phyloP scores from a whole-genome alignment of 2,797 vertebrate species.

The Gobionotothen gibberifrons region DNA sequence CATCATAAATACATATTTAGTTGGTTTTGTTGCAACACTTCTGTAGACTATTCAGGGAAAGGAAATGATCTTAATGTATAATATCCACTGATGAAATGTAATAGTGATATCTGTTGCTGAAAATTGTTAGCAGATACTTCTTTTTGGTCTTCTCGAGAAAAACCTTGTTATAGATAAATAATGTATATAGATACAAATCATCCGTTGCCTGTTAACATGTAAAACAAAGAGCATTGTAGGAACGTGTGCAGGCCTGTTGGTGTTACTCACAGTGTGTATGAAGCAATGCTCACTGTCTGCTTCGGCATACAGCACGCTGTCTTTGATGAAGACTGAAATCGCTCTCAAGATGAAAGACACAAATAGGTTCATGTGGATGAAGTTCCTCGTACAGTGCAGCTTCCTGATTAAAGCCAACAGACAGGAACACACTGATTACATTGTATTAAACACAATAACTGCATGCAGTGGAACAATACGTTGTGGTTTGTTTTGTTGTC shows the following conservation, averaged over 20 bases:
- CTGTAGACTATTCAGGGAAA: too few species aligned
- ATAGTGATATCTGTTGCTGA: too few species aligned
- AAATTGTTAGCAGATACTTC: too few species aligned
- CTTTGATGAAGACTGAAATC: constrained; percentile 97
- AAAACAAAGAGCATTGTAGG: not conserved
- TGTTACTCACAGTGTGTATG: constrained; percentile 88
- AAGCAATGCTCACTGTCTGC: constrained; percentile 94
- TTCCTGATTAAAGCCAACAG: constrained; percentile 82
- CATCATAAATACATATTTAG: too few species aligned
- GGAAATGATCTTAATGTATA: too few species aligned
- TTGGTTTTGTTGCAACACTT: too few species aligned
- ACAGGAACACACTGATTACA: not conserved
- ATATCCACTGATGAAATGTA: too few species aligned
- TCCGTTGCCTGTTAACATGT: not conserved
- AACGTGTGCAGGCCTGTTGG: not conserved
- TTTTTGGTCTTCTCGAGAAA: too few species aligned
- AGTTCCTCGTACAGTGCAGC: constrained; percentile 96
- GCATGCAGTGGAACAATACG: not conserved
- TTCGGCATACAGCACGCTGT: constrained; percentile 92
- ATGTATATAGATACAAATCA: too few species aligned
- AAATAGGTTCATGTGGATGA: constrained; percentile 99
- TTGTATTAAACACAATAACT: not conserved
- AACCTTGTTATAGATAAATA: too few species aligned
- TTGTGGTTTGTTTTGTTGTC: not conserved
- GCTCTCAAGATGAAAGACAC: constrained; percentile 96